Percentiles rank a stretch among this genome's conserved stretches.
Evolutionary conservation across 2,797 vertebrate species (phyloP).

Genomic region (Siniperca undulata): DNA sequence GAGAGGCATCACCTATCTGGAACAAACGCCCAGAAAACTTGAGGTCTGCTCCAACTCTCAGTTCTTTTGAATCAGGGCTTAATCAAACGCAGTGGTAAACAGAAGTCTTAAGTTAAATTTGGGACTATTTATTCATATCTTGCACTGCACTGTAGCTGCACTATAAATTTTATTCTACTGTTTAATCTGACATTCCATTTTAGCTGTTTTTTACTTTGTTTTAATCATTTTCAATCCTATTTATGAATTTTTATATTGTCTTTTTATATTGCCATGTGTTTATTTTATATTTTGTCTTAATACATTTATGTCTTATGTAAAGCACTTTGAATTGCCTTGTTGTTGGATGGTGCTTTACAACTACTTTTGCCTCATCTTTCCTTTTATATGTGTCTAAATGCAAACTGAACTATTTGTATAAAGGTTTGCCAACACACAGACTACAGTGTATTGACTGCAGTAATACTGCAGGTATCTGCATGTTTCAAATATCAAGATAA

Average conservation of each 20-base stretch:
- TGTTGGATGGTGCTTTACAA: neutral
- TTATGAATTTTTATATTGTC: neutral
- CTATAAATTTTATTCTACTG: neutral
- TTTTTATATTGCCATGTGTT: no score
- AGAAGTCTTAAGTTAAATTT: no score
- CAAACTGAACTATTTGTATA: neutral
- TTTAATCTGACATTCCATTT: neutral
- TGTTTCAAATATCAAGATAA: neutral
- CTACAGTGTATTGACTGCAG: neutral
- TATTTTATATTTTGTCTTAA: neutral
- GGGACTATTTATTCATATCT: neutral
- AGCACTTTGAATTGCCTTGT: neutral
- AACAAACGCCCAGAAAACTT: neutral
- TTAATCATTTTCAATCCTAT: neutral
- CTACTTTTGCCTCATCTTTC: neutral
- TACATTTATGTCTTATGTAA: neutral
- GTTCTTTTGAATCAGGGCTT: neutral
- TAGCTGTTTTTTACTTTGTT: neutral
- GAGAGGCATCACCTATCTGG: neutral
- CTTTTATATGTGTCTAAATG: neutral
- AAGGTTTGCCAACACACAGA: neutral
- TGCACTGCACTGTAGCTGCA: neutral
- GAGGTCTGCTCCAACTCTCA: neutral
- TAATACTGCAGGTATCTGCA: neutral
- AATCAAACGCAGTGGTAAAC: no score